phyloP scores from a whole-genome alignment of 1,140 invertebrate species.

The Babylonia areolata region DNA sequence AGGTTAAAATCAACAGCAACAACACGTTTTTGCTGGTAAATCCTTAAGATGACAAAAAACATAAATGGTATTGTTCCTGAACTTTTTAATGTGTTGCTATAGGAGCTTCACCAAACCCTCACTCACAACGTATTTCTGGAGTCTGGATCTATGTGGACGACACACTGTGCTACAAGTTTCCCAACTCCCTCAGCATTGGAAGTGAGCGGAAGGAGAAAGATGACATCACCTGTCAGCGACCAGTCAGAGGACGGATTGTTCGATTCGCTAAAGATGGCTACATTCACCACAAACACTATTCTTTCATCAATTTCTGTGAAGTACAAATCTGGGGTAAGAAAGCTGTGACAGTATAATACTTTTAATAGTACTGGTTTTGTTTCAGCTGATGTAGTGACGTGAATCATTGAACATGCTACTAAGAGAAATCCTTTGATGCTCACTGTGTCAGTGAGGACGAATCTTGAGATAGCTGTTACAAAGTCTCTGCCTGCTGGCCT shows the following conservation, averaged over 20 bases:
- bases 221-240: not conserved
- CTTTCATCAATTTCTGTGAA: conserved; percentile 3
- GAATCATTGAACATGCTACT: too few relatives aligned
- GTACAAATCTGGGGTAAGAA: not conserved
- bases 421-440: too few relatives aligned
- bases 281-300: not conserved
- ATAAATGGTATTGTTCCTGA: too few relatives aligned
- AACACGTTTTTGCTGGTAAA: too few relatives aligned
- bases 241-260: not conserved
- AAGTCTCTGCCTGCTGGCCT: too few relatives aligned
- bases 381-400: too few relatives aligned
- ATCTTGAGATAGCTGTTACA: too few relatives aligned
- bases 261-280: not conserved
- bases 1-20: too few relatives aligned
- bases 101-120: not conserved
- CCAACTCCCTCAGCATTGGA: not conserved
- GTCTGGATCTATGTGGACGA: not conserved
- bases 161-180: not conserved
- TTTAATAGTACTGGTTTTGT: too few relatives aligned
- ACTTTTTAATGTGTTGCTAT: not conserved
- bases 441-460: too few relatives aligned
- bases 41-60: too few relatives aligned
- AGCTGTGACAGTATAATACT: not conserved
- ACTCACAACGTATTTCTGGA: not conserved
- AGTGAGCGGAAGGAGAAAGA: not conserved